These are phyloP conservation scores for Eristalis pertinax DNA, from an alignment of 2,888 invertebrate genomes.

Conservation along the genomic window DNA sequence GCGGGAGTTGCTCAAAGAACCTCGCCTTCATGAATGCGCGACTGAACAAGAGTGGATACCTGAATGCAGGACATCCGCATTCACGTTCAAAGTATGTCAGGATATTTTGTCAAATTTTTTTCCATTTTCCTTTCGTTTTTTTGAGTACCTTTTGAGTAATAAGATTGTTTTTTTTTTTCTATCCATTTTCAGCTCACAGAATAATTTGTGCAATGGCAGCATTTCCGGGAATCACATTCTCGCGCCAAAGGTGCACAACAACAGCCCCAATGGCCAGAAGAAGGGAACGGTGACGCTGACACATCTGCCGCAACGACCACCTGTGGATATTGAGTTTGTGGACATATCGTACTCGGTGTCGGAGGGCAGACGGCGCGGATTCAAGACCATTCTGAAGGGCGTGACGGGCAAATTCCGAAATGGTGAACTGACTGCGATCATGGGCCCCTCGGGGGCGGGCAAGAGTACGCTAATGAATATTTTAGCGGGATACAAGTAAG, in stretches of 20 bases:
- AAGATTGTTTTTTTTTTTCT: slow-evolving; percentile 12
- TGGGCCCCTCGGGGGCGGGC: slow-evolving; percentile 94
- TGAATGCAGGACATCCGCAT: slow-evolving; percentile 75
- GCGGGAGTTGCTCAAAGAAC: slow-evolving; percentile 52
- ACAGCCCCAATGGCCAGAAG: slow-evolving; percentile 85
- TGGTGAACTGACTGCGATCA: slow-evolving; percentile 96
- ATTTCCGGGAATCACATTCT: slow-evolving; percentile 81
- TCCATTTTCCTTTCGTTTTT: background rate
- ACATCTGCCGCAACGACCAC: slow-evolving; percentile 92
- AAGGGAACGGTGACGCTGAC: slow-evolving; percentile 89
- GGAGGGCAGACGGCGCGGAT: slow-evolving; percentile 90
- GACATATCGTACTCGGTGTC: slow-evolving; percentile 94
- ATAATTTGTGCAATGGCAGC: slow-evolving; percentile 88
- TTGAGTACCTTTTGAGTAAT: slow-evolving; percentile 43
- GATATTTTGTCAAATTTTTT: slow-evolving; percentile 4
- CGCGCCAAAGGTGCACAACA: slow-evolving; percentile 88
- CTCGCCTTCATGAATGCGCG: slow-evolving; percentile 77
- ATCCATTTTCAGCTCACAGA: slow-evolving; percentile 87
- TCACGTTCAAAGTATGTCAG: slow-evolving; percentile 63
- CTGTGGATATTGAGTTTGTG: slow-evolving; percentile 94
- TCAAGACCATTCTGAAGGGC: slow-evolving; percentile 93
- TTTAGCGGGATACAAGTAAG: slow-evolving; percentile 93
- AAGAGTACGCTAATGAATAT: slow-evolving; percentile 94
- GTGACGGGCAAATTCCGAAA: slow-evolving; percentile 94
- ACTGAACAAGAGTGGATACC: slow-evolving; percentile 77